These are phyloP conservation scores for Recurvirostra avosetta DNA, from an alignment of 2,113 vertebrate species.

Conservation along the genomic window DNA sequence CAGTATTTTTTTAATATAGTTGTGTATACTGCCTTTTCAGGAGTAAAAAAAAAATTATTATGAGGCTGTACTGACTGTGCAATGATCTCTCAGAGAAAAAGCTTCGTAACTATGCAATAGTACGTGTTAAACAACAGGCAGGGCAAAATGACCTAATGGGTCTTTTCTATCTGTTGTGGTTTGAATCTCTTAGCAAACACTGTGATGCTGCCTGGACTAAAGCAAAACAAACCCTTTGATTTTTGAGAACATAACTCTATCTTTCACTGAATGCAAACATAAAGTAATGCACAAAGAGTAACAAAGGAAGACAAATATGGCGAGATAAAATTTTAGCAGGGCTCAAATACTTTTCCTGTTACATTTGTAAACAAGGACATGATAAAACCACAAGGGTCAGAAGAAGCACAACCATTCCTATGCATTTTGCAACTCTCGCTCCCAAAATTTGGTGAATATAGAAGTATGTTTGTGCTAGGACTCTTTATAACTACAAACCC, in stretches of 20 bases:
- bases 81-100: background rate
- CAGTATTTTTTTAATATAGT: background rate
- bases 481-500: background rate
- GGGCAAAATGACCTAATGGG: background rate
- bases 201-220: background rate
- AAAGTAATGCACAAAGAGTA: background rate
- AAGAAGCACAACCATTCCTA: background rate
- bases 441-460: background rate
- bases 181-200: background rate
- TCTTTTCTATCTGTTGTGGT: conserved; percentile 12
- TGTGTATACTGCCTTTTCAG: background rate
- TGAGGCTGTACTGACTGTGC: background rate
- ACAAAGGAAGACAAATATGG: background rate
- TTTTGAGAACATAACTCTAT: background rate
- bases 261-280: background rate
- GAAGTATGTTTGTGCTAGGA: background rate
- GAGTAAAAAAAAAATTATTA: background rate
- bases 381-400: background rate
- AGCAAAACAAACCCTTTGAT: background rate
- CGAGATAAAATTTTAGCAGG: background rate
- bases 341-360: background rate
- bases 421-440: background rate
- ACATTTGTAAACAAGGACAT: background rate
- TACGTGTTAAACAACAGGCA: background rate
- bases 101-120: background rate